Percentiles rank a stretch among this genome's conserved stretches.
phyloP scores from a whole-genome alignment of 2,888 invertebrate species.

The Eucera pruinosa region DNA sequence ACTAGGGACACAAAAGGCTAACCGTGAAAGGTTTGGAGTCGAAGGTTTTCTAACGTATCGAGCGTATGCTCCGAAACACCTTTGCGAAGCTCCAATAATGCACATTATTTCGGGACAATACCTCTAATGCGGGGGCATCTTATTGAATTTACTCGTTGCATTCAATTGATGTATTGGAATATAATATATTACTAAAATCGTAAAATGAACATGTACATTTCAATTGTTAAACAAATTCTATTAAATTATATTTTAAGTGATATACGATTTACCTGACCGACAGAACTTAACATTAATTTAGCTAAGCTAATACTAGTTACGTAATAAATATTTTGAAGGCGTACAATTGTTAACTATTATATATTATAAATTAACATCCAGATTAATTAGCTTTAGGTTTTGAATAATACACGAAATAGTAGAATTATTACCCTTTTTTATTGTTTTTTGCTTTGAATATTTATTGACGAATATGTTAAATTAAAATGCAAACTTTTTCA shows the following conservation, averaged over 20 bases:
- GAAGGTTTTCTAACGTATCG: constrained; percentile 29
- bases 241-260: constrained; percentile 2
- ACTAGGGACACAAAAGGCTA: background rate
- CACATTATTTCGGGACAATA: constrained; percentile 38
- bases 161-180: background rate
- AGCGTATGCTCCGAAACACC: constrained; percentile 25
- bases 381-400: no score
- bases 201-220: background rate
- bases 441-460: background rate
- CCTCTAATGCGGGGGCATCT: constrained; percentile 5
- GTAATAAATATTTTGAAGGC: constrained; percentile 43
- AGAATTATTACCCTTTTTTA: background rate
- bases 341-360: background rate
- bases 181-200: constrained; percentile 1
- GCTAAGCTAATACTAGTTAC: constrained; percentile 37
- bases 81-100: constrained; percentile 32
- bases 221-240: background rate
- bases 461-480: background rate
- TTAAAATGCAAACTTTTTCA: background rate
- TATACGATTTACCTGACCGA: constrained; percentile 35
- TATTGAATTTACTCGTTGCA: constrained; percentile 15
- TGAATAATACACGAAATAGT: background rate
- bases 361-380: background rate
- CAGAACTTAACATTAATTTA: constrained; percentile 23
- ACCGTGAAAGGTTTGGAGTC: background rate